Evolutionary conservation across 2,888 invertebrate species (phyloP), one percentile per base, ranked within the genome.

Genomic region (Scrobipalpa atriplicella): DNA sequence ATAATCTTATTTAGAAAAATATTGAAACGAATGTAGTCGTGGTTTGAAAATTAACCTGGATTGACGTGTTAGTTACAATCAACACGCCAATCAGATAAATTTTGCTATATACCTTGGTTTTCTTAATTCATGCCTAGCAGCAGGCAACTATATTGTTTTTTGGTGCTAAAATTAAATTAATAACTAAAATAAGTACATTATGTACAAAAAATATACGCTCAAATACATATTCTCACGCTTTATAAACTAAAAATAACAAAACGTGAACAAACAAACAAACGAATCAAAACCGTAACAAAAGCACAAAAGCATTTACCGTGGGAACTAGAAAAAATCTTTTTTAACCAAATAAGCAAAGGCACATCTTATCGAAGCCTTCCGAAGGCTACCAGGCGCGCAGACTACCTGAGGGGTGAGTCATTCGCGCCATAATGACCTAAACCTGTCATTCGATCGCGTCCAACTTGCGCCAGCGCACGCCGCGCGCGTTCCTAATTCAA

Each of bases 361-460:
- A 11, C 19, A n/a, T 62, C 61, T 60, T 65, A 39, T 51, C 64
- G 13, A 65, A 66, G 56, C 65, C 65, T 60, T 60, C 38, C 9
- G 58, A 58, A 58, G 58, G 58, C 58, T 58, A 29, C 56, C 52
- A 29, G 11, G 21, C 58, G 58, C 38, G 19, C 65, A 36, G 66
- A 36, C 72, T 85, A 84, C 84, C 84, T 85, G 67, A 8, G 29
- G 82, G 69, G 69, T 80, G 77, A 83, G 67, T 82, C 83, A 82
- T 72, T 80, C 79, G 79, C 81, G 76, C 77, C 81, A 77, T 79
- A 80, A 83, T 85, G 81, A 83, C 84, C 83, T 75, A 83, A 84
- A 84, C 84, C 82, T 87, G 87, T 88, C 89, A 89, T 86, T 89
- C 86, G 79, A 72, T 72, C 78, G 81, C 80, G 83, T 76, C 74